A percentile compares a stretch with the other conserved stretches of the same genome.
phyloP scores from a whole-genome alignment of 2,797 vertebrate species.

The Euphonia xanthogaster region DNA sequence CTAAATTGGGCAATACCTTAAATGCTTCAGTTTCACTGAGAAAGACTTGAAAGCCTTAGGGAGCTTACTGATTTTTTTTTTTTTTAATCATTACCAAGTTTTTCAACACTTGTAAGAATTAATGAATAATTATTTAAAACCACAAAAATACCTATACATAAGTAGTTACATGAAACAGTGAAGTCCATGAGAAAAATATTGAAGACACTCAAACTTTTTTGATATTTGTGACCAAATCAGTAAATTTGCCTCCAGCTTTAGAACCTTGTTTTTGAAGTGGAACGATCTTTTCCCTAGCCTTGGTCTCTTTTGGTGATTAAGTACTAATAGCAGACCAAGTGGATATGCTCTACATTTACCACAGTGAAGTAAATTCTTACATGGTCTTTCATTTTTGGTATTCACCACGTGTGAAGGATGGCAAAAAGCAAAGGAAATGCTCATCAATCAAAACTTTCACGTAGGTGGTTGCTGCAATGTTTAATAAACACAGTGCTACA shows the following conservation, averaged over 20 bases:
- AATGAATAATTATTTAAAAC: neutral
- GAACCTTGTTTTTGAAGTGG: neutral
- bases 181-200: neutral
- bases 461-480: neutral
- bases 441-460: neutral
- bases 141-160: neutral
- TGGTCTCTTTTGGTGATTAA: neutral
- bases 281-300: neutral
- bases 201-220: neutral
- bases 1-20: conserved; percentile 8
- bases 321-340: neutral
- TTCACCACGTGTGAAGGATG: neutral
- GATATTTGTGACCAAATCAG: neutral
- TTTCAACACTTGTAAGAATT: neutral
- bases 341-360: neutral
- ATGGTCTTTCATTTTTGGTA: neutral
- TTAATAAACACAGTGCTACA: neutral
- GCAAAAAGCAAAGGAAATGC: neutral
- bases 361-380: neutral
- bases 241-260: neutral
- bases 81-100: neutral
- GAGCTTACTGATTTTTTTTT: neutral
- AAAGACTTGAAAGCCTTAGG: neutral
- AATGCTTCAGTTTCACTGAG: neutral
- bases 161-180: neutral